Evolutionary conservation across 1,140 invertebrate species (phyloP).

Genomic region (Drosophila littoralis): DNA sequence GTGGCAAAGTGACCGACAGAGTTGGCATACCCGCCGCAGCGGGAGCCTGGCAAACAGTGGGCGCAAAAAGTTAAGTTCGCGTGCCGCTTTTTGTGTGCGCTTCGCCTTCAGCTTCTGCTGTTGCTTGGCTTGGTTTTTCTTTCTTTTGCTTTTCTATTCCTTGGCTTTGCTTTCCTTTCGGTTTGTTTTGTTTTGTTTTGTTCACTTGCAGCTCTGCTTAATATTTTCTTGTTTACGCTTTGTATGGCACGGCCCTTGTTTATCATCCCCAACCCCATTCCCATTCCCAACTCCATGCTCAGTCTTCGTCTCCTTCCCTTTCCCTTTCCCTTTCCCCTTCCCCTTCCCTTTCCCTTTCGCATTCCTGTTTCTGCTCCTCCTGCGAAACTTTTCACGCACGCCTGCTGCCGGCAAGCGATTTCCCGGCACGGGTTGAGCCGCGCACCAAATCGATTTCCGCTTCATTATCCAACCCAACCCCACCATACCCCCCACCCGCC

Average conservation of each 20-base stretch:
- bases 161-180: slow-evolving; percentile 26
- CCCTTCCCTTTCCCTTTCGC: background rate
- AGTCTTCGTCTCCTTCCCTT: background rate
- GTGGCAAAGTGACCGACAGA: background rate
- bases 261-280: slow-evolving; percentile 51
- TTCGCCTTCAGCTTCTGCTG: slow-evolving; percentile 1
- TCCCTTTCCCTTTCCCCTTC: background rate
- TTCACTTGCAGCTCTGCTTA: slow-evolving; percentile 61
- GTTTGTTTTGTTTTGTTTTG: slow-evolving; percentile 30
- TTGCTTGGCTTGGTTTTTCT: slow-evolving; percentile 4
- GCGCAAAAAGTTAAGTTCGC: slow-evolving; percentile 27
- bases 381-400: slow-evolving; percentile 79
- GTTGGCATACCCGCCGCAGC: background rate
- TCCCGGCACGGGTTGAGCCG: slow-evolving; percentile 70
- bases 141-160: slow-evolving; percentile 38
- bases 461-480: slow-evolving; percentile 70
- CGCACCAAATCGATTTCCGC: slow-evolving; percentile 80
- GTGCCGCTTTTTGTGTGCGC: slow-evolving; percentile 26
- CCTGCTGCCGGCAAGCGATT: slow-evolving; percentile 74
- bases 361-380: background rate
- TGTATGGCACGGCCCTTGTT: slow-evolving; percentile 55
- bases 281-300: background rate
- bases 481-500: slow-evolving; percentile 10
- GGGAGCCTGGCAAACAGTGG: background rate
- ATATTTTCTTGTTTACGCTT: slow-evolving; percentile 82